Conservation (phyloP, 2,888 invertebrate genomes). For the Pemphredon lugubris region DNA sequence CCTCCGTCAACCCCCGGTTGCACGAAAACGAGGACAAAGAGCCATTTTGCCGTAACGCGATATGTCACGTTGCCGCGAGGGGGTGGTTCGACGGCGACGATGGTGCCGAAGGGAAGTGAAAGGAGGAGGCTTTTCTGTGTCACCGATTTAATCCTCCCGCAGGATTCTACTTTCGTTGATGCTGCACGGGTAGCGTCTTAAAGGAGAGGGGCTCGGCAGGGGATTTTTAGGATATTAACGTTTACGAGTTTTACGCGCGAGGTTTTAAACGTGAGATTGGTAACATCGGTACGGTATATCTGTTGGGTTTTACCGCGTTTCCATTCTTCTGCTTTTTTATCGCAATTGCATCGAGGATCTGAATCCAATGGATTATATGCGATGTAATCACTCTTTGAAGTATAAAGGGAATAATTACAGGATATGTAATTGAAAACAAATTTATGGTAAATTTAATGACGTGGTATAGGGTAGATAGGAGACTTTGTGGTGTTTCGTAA, state of each 20-base stretch:
- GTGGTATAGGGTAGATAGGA: too few relatives aligned
- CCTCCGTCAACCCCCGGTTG: slow-evolving; percentile 15
- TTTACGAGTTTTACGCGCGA: slow-evolving; percentile 39
- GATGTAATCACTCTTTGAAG: too few relatives aligned
- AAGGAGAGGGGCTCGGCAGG: slow-evolving; percentile 27
- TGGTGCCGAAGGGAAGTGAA: not conserved
- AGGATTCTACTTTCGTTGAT: slow-evolving; percentile 29
- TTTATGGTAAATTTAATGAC: too few relatives aligned
- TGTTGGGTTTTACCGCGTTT: not conserved
- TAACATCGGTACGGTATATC: slow-evolving; percentile 13
- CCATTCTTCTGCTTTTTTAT: too few relatives aligned
- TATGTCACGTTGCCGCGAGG: slow-evolving; percentile 43
- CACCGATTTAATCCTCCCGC: slow-evolving; percentile 57
- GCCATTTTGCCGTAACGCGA: slow-evolving; percentile 57
- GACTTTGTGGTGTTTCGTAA: too few relatives aligned
- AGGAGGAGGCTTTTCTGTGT: slow-evolving; percentile 41
- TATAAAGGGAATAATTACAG: too few relatives aligned
- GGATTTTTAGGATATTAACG: slow-evolving; percentile 43
- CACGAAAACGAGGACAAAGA: slow-evolving; percentile 56
- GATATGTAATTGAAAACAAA: too few relatives aligned
- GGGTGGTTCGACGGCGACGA: slow-evolving; percentile 3
- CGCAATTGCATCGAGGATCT: too few relatives aligned
- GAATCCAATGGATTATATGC: too few relatives aligned
- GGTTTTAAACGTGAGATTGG: slow-evolving; percentile 38
- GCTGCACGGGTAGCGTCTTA: slow-evolving; percentile 29